Base-by-base conservation (phyloP, 1,140 invertebrate genomes). In the Drosophila nigromelanica region DNA sequence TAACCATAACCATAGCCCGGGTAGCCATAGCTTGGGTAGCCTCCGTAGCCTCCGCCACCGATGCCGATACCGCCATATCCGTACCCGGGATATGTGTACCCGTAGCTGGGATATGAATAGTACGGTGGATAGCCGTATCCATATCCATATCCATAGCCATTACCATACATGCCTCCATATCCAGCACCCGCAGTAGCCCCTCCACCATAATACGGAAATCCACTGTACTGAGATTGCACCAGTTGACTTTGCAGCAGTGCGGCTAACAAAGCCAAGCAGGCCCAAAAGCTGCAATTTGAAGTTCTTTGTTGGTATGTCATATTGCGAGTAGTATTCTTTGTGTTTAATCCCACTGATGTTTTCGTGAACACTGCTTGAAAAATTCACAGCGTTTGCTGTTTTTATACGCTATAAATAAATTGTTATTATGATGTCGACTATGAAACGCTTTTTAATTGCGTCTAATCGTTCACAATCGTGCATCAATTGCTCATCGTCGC, bases 371-470 rank as follows among this genome's bases (percentile, higher is more conserved):
- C 82, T 87, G 82, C 63, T 67, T 82, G 56, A 11, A 43, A 51
- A 67, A 37, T 35, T 15, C 27, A 27, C 40, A 52, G 42, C 15
- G 45, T 30, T 47, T 50, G 67, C 64, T 50, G 60, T 64, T 89
- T 86, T 87, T 86, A 86, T 87, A 76, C 45, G 21, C 42, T 56
- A 70, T n/a, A 59, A 58, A 30, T 75, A 64, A 62, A 75, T 58
- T 61, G 48, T 66, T 27, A 55, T 39, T 50, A 50, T 56, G 50
- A 62, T 62, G 40, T 56, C 37, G 51, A 37, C 56, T 87, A 47
- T 37, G 48, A 60, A 68, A 60, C 55, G 27, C 42, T 76, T 89
- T 87, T 87, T 89, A 87, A 87, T 87, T 68, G 47, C 50, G 56
- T 63, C 80, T 87, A 87, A 86, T 86, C 79, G 79, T 62, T 50